phyloP scores from a whole-genome alignment of 2,888 invertebrate species.

The Zele albiditarsus region DNA sequence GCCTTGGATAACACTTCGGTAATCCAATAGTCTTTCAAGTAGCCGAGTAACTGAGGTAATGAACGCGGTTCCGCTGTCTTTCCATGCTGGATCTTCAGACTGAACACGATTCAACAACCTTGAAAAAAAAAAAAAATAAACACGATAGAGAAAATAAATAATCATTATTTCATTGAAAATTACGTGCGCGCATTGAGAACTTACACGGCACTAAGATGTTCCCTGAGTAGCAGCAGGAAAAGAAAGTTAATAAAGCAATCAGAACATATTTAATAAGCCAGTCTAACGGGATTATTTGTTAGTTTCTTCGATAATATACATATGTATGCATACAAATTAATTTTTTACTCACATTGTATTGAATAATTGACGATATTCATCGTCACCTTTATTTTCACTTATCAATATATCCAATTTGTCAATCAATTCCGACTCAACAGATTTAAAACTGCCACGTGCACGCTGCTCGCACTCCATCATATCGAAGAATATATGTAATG shows the following conservation, averaged over 20 bases:
- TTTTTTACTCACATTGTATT: conserved; percentile 90
- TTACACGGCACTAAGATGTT: conserved; percentile 95
- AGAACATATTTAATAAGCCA: conserved; percentile 32
- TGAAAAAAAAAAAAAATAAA: conserved; percentile 41
- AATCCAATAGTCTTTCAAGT: conserved; percentile 91
- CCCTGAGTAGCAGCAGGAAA: conserved; percentile 77
- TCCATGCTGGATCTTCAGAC: conserved; percentile 89
- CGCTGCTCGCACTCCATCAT: conserved; percentile 95
- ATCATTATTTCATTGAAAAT: neutral
- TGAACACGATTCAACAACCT: conserved; percentile 90
- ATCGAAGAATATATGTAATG: conserved; percentile 93
- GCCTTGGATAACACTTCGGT: conserved; percentile 95
- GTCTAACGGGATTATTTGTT: conserved; percentile 20
- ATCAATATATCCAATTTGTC: conserved; percentile 94
- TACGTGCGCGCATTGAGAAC: conserved; percentile 73
- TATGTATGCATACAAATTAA: conserved; percentile 28
- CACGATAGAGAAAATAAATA: neutral
- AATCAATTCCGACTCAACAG: conserved; percentile 94
- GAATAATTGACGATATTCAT: conserved; percentile 93
- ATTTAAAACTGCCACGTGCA: conserved; percentile 88
- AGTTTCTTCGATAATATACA: conserved; percentile 26
- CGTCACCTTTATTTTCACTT: conserved; percentile 94
- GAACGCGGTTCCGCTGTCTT: conserved; percentile 93
- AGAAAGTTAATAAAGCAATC: conserved; percentile 46
- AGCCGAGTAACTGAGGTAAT: conserved; percentile 93